A percentile compares a stretch with the other conserved stretches of the same genome.
phyloP scores from a whole-genome alignment of 2,888 invertebrate species.

The Thysanoteuthis rhombus region DNA sequence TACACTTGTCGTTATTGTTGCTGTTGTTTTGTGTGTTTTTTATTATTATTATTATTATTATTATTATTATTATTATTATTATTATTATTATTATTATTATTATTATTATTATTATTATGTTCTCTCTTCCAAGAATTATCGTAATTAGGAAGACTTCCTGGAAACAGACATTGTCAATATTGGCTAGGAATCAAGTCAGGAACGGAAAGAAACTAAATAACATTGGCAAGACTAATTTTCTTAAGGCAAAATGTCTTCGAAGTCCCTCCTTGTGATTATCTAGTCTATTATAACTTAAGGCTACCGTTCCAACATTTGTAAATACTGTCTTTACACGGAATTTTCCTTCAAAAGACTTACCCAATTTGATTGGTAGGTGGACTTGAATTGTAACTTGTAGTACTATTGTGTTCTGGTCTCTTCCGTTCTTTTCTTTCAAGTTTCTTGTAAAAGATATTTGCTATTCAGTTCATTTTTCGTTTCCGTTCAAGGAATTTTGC shows the following conservation, averaged over 20 bases:
- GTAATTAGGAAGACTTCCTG: neutral
- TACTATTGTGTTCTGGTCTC: too few species aligned
- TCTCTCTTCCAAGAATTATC: neutral
- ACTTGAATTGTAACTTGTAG: too few species aligned
- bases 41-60: too few species aligned
- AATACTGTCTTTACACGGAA: neutral
- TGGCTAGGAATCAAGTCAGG: neutral
- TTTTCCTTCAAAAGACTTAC: too few species aligned
- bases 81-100: too few species aligned
- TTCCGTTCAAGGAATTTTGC: too few species aligned
- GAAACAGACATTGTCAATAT: neutral
- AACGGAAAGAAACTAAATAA: neutral
- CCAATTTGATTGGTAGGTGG: too few species aligned
- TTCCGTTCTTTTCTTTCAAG: neutral
- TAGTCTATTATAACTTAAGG: neutral
- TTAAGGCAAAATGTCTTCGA: neutral
- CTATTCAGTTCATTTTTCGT: too few species aligned
- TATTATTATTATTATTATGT: neutral
- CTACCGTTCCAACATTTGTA: neutral
- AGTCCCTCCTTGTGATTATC: neutral
- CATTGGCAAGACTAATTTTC: neutral
- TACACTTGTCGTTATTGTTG: too few species aligned
- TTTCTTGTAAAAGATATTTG: accelerated
- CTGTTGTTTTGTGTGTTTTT: too few species aligned
- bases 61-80: too few species aligned